Evolutionary conservation across 2,888 invertebrate genomes (phyloP).

Genomic region (Hartigia nigra): DNA sequence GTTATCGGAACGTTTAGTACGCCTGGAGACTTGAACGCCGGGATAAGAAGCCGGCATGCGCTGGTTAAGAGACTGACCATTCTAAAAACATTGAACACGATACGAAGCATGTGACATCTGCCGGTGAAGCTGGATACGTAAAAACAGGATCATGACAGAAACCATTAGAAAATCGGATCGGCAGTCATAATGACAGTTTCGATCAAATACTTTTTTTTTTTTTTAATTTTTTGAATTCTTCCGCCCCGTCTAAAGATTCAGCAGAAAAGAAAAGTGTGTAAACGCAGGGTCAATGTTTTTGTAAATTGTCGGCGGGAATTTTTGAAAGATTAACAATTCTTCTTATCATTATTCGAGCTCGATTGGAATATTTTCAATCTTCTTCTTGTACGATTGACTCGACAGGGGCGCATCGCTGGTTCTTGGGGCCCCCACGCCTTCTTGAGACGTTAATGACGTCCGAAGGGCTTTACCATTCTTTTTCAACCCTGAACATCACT

Average conservation of each 20-base stretch:
- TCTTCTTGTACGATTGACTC: neutral
- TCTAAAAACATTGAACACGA: slow-evolving; percentile 56
- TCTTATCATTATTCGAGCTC: neutral
- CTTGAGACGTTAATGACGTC: neutral
- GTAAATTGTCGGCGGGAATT: neutral
- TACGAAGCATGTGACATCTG: slow-evolving; percentile 50
- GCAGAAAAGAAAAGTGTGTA: neutral
- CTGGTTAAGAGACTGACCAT: slow-evolving; percentile 54
- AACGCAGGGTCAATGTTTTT: too few relatives aligned
- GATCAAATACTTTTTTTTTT: neutral
- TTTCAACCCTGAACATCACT: neutral
- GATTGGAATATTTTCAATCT: neutral
- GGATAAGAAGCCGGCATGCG: slow-evolving; percentile 54
- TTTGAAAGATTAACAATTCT: neutral
- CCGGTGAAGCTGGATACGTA: slow-evolving; percentile 19
- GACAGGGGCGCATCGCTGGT: neutral
- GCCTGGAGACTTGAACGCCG: slow-evolving; percentile 61
- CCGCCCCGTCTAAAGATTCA: neutral
- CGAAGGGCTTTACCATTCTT: slow-evolving; percentile 8
- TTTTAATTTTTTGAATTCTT: neutral
- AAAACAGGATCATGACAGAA: neutral
- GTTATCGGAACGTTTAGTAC: slow-evolving; percentile 59
- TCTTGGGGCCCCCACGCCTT: neutral
- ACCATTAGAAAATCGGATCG: neutral
- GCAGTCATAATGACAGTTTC: neutral